Conservation (phyloP, 2,113 vertebrate genomes). For the Amphiprion ocellaris region DNA sequence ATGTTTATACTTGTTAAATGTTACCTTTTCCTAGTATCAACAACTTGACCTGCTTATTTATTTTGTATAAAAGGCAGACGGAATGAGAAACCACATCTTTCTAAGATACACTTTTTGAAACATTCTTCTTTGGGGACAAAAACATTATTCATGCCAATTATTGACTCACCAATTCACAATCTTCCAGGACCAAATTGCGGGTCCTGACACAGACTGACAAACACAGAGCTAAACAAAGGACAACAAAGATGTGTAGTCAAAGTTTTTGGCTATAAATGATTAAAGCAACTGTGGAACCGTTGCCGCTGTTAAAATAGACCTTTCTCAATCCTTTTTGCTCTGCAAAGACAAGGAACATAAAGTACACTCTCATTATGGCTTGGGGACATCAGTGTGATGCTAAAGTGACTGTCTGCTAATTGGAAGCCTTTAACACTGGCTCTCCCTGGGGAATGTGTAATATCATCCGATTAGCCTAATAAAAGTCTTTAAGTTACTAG, state of each 20-base stretch:
- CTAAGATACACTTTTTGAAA: not conserved
- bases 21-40: not conserved
- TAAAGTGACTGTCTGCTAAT: slow-evolving; percentile 69
- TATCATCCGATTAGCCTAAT: slow-evolving; percentile 46
- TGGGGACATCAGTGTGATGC: slow-evolving; percentile 47
- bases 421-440: slow-evolving; percentile 60
- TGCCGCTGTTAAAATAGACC: slow-evolving; percentile 45
- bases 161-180: not conserved
- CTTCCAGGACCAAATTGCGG: not conserved
- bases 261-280: slow-evolving; percentile 48
- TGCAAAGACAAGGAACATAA: slow-evolving; percentile 54
- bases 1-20: slow-evolving; percentile 22
- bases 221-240: slow-evolving; percentile 21
- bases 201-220: slow-evolving; percentile 11
- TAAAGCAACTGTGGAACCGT: slow-evolving; percentile 40
- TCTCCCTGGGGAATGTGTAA: slow-evolving; percentile 51
- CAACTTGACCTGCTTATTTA: slow-evolving; percentile 3
- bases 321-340: slow-evolving; percentile 49
- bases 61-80: not conserved
- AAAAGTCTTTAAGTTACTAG: slow-evolving; percentile 38
- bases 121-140: not conserved
- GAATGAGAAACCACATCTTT: not conserved
- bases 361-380: slow-evolving; percentile 61
- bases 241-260: slow-evolving; percentile 27
- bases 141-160: not conserved